Evolutionary conservation across 1,140 invertebrate species (phyloP).

Genomic region (Drosophila kanapiae): DNA sequence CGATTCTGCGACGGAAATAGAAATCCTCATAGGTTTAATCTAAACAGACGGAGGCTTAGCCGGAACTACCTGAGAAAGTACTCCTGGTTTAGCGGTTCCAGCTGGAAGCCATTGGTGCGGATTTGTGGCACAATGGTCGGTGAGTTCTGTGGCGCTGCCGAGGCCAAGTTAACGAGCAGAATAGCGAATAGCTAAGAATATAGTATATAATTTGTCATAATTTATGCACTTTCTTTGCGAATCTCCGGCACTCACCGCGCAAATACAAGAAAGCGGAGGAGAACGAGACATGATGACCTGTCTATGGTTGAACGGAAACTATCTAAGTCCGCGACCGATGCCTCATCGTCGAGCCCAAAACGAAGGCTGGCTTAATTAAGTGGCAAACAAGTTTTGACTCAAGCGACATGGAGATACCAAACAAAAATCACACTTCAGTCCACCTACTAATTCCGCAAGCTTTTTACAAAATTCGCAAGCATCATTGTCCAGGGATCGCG

Average conservation of each 20-base stretch:
- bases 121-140: constrained; percentile 49
- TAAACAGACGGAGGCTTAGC: neutral
- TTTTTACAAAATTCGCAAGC: constrained; percentile 25
- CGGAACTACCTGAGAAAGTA: constrained; percentile 51
- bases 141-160: constrained; percentile 9
- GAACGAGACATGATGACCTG: constrained; percentile 42
- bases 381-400: constrained; percentile 54
- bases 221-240: constrained; percentile 1
- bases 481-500: constrained; percentile 7
- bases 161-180: constrained; percentile 20
- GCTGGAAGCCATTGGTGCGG: constrained; percentile 40
- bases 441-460: constrained; percentile 21
- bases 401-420: constrained; percentile 15
- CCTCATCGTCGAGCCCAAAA: constrained; percentile 22
- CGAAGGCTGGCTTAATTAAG: constrained; percentile 35
- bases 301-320: constrained; percentile 37
- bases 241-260: constrained; percentile 15
- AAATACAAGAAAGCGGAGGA: neutral
- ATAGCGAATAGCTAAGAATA: constrained; percentile 20
- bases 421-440: constrained; percentile 29
- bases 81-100: constrained; percentile 39
- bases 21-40: neutral
- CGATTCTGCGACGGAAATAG: constrained; percentile 17
- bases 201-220: neutral
- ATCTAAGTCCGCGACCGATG: constrained; percentile 8